phyloP scores from a whole-genome alignment of 2,888 invertebrate species.

The Hedya salicella region DNA sequence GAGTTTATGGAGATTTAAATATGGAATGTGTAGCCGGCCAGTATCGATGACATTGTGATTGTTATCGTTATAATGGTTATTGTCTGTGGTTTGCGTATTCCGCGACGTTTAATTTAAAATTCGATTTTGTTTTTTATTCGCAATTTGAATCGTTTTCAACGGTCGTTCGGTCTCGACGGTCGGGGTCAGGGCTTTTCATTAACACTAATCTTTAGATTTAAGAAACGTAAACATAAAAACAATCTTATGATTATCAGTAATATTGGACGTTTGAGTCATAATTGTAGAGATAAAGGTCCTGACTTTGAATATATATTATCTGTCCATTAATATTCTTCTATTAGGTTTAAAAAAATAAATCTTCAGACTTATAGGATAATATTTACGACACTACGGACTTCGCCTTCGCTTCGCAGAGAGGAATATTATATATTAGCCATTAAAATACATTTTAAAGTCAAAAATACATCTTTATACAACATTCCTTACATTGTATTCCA shows the following conservation, averaged over 20 bases:
- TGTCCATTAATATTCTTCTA: too few species aligned
- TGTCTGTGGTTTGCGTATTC: conserved; percentile 52
- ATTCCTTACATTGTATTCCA: conserved; percentile 55
- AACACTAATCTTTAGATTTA: conserved; percentile 31
- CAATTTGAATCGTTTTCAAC: conserved; percentile 34
- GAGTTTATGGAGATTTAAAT: conserved; percentile 72
- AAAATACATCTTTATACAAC: neutral
- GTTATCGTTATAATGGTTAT: conserved; percentile 43
- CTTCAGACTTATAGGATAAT: too few species aligned
- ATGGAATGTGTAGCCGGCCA: conserved; percentile 51
- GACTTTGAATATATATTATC: too few species aligned
- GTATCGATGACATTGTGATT: conserved; percentile 35
- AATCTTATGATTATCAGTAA: neutral
- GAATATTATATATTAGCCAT: too few species aligned
- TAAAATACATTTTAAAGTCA: too few species aligned
- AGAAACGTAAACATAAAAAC: neutral
- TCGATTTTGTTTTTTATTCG: conserved; percentile 28
- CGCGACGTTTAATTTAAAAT: conserved; percentile 40
- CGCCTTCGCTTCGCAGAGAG: too few species aligned
- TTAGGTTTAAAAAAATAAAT: too few species aligned
- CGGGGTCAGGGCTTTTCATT: conserved; percentile 32
- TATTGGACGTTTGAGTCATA: neutral
- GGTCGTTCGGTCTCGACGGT: conserved; percentile 14
- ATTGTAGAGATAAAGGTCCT: too few species aligned
- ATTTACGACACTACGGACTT: too few species aligned